Conservation (phyloP, 2,888 invertebrate species). For the Nephrotoma flavescens region DNA sequence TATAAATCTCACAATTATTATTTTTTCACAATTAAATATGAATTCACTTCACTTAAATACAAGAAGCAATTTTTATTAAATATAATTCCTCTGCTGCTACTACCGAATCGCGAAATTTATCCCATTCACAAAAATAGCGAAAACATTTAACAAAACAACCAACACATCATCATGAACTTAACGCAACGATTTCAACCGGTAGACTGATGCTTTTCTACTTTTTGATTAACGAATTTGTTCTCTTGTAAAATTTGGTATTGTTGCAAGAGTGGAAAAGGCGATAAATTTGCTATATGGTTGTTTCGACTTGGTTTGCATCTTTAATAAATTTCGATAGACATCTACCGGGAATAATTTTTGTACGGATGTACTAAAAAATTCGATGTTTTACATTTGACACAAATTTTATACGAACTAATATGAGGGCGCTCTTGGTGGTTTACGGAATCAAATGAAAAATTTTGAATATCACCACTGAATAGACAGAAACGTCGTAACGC, state of each 20-base stretch:
- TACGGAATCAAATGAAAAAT: background rate
- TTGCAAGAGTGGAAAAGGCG: background rate
- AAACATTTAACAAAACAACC: background rate
- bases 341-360: background rate
- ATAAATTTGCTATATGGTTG: background rate
- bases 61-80: background rate
- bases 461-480: background rate
- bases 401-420: too few species aligned
- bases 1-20: background rate
- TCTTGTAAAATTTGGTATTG: background rate
- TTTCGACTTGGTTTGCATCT: background rate
- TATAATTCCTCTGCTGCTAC: background rate
- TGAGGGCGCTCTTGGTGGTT: background rate
- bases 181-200: background rate
- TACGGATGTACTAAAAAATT: too few species aligned
- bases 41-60: background rate
- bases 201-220: background rate
- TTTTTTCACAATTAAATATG: background rate
- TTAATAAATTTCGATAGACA: background rate
- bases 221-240: background rate
- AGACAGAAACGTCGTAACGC: too few species aligned
- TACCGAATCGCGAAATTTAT: background rate
- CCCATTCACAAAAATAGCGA: background rate
- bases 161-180: background rate
- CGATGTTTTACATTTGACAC: too few species aligned